Evolutionary conservation across 2,888 invertebrate genomes (phyloP).

Genomic region (Cephus pygmeus): DNA sequence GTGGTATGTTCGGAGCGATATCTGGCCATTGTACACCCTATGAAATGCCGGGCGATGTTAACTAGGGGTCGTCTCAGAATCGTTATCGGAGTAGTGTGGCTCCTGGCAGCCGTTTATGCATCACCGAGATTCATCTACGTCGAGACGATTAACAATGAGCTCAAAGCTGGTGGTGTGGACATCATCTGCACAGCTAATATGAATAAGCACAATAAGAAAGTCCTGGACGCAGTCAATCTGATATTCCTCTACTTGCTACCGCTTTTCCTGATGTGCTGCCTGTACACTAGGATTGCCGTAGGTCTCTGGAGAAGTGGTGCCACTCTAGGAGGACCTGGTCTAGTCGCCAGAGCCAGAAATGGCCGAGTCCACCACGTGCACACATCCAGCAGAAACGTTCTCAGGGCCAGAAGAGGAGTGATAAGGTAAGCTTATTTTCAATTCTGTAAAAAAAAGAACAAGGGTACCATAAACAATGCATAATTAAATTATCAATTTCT

Average conservation of each 20-base stretch:
- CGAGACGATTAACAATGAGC: constrained; percentile 76
- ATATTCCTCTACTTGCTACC: constrained; percentile 86
- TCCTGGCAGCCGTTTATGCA: constrained; percentile 84
- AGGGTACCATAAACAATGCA: not conserved
- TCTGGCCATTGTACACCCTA: constrained; percentile 87
- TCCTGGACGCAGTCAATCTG: constrained; percentile 85
- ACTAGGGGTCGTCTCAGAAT: constrained; percentile 81
- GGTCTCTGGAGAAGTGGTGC: constrained; percentile 80
- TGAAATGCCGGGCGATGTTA: constrained; percentile 84
- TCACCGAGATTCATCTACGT: constrained; percentile 87
- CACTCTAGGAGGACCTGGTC: constrained; percentile 41
- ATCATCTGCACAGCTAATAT: constrained; percentile 81
- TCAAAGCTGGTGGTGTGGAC: constrained; percentile 72
- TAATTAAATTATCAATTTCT: not conserved
- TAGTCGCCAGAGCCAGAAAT: constrained; percentile 39
- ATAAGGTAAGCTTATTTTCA: constrained; percentile 65
- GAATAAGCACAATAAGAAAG: constrained; percentile 81
- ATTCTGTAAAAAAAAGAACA: not conserved
- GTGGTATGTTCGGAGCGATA: constrained; percentile 90
- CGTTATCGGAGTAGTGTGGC: constrained; percentile 84
- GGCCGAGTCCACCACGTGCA: constrained; percentile 70
- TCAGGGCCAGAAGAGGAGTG: constrained; percentile 84
- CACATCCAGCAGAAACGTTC: constrained; percentile 79
- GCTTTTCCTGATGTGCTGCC: constrained; percentile 75
- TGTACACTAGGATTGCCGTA: constrained; percentile 85